phyloP scores from a whole-genome alignment of 2,113 vertebrate species.

The Dromiciops gliroides region DNA sequence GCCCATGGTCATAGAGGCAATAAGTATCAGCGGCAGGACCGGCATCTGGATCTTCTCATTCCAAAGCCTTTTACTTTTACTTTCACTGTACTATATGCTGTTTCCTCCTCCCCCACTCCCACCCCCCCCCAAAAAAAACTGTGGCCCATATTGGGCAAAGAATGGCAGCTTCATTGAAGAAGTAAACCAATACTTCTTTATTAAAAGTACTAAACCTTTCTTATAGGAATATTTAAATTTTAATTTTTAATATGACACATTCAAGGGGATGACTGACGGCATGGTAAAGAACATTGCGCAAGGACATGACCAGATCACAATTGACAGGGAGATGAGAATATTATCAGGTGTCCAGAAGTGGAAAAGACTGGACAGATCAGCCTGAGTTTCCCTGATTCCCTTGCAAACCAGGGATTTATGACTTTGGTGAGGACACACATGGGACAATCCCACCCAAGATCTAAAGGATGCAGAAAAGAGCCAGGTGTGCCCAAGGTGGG shows the following conservation, averaged over 20 bases:
- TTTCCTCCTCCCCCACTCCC: background rate
- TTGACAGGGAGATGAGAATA: background rate
- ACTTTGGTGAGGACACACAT: slow-evolving; percentile 8
- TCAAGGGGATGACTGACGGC: background rate
- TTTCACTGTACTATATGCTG: background rate
- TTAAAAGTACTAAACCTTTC: background rate
- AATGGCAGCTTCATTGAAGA: background rate
- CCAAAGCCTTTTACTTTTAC: background rate
- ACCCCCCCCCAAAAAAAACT: too few species aligned
- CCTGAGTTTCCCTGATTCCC: background rate
- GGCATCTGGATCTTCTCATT: background rate
- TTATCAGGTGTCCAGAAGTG: background rate
- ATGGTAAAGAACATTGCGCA: background rate
- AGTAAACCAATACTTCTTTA: background rate
- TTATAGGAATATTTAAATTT: background rate
- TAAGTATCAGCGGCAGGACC: background rate
- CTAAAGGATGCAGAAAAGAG: background rate
- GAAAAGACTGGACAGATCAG: background rate
- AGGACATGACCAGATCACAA: background rate
- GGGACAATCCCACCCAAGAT: background rate
- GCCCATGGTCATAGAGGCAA: too few species aligned
- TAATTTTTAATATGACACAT: background rate
- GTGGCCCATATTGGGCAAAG: background rate
- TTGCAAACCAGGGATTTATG: background rate
- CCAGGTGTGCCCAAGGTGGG: background rate